These are phyloP conservation scores for Cydia pomonella DNA, from an alignment of 1,140 invertebrate species.

Conservation along the genomic window DNA sequence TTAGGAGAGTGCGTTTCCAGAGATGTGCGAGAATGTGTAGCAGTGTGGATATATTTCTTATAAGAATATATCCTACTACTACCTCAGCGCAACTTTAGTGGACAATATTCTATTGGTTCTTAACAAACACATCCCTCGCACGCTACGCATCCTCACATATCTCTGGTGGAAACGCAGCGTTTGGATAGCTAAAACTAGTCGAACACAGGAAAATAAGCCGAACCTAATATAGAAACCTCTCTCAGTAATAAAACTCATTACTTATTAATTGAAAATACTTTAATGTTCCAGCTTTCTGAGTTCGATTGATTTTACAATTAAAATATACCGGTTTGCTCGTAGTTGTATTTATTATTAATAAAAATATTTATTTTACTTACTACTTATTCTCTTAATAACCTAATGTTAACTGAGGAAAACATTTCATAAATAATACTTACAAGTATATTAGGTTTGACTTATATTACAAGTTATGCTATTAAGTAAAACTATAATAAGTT, in stretches of 20 bases:
- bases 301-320: not conserved
- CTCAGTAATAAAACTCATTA: not conserved
- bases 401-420: not conserved
- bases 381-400: not conserved
- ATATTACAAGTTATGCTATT: not conserved
- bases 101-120: too few relatives aligned
- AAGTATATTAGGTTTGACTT: not conserved
- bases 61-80: too few relatives aligned
- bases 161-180: too few relatives aligned
- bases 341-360: slow-evolving; percentile 8
- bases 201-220: not conserved
- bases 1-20: too few relatives aligned
- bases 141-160: too few relatives aligned
- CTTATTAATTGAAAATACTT: not conserved
- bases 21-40: too few relatives aligned
- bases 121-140: too few relatives aligned
- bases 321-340: not conserved
- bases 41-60: too few relatives aligned
- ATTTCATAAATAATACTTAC: not conserved
- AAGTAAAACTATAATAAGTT: not conserved
- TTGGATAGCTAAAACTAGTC: not conserved
- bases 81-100: too few relatives aligned
- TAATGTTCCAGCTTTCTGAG: not conserved
- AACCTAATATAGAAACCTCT: not conserved
- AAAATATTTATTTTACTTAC: not conserved